Conservation (phyloP, 2,888 invertebrate species). For the Drosophila sordidula region DNA sequence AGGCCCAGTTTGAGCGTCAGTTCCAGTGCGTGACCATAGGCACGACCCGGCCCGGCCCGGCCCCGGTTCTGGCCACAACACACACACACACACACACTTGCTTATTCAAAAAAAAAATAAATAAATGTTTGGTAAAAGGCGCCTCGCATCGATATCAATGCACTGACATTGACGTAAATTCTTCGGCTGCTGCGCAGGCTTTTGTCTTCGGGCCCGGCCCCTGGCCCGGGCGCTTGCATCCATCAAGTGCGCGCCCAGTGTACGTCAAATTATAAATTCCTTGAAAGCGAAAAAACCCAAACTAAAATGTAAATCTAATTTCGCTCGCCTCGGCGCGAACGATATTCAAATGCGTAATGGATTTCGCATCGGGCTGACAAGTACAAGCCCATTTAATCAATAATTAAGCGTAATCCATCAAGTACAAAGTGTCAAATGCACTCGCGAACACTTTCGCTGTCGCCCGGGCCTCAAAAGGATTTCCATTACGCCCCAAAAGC, state of each 20-base stretch:
- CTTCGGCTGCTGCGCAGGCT: constrained; percentile 1
- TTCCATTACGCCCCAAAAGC: constrained; percentile 55
- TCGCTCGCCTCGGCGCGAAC: constrained; percentile 26
- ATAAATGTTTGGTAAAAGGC: constrained; percentile 43
- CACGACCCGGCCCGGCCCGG: constrained; percentile 9
- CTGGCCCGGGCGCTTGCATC: constrained; percentile 43
- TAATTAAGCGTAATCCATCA: constrained; percentile 85
- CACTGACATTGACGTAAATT: constrained; percentile 65
- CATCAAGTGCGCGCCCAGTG: constrained; percentile 66
- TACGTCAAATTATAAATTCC: constrained; percentile 71
- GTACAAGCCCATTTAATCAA: constrained; percentile 82
- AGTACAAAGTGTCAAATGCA: constrained; percentile 85
- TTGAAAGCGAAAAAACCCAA: no score
- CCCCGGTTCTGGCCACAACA: constrained; percentile 2
- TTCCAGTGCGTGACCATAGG: constrained; percentile 64
- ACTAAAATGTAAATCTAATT: constrained; percentile 73
- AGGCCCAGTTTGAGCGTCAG: constrained; percentile 18
- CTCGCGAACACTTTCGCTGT: constrained; percentile 69
- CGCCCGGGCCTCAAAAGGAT: constrained; percentile 42
- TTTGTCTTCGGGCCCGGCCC: constrained; percentile 3
- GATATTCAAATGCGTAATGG: constrained; percentile 72
- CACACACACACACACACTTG: constrained; percentile 8
- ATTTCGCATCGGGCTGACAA: constrained; percentile 70
- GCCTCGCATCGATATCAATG: constrained; percentile 66
- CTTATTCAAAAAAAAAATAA: background rate